Evolutionary conservation across 2,113 vertebrate species (phyloP), one percentile per base, ranked within the genome.

Genomic region (Cromileptes altivelis): DNA sequence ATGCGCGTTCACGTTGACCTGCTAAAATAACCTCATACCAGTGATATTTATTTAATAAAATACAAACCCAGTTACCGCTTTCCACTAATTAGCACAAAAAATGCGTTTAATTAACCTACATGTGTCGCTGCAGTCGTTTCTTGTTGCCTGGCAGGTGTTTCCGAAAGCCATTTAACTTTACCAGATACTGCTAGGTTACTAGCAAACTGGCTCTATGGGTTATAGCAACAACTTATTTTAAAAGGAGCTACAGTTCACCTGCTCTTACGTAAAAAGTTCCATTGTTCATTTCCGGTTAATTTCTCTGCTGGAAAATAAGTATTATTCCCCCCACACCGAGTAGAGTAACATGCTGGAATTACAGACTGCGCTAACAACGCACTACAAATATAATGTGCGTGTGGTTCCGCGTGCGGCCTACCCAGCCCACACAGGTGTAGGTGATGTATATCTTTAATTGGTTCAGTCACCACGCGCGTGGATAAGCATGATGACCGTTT

Each of bases 1-100:
- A 68, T 75, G 85, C 75, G 84, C 77, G 82, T 63, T 61, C 81
- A 49, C 61, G 14, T 23, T 21, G 33, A 45, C 62, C 52, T 60
- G 60, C 30, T 56, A 50, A 50, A n/a, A 27, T 58, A 42, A 33
- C 30, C 14, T 15, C 5, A 18, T 27, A 37, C 6, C 5, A 30
- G 12, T 5, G n/a, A 52, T 17, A 12, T 0, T 33, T 8, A 6
- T 18, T 27, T 49, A 33, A 49, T 21, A 10, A 52, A 37, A 50
- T 11, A 18, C 42, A 42, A 45, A 9, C 42, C 42, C 42, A 45
- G 42, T 45, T 11, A 45, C 12, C 0, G 50, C 10, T 4, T 15
- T 30, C 37, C 21, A 33, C 14, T 2, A 33, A 52, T 33, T 25
- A 61, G 5, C 6, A 14, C 13, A 37, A 4, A 53, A 53, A 4